Percentiles rank a stretch among this genome's conserved stretches.
These are phyloP conservation scores for Mormyrops boulengeri DNA, from an alignment of 2,797 vertebrate genomes.

Conservation along the genomic window DNA sequence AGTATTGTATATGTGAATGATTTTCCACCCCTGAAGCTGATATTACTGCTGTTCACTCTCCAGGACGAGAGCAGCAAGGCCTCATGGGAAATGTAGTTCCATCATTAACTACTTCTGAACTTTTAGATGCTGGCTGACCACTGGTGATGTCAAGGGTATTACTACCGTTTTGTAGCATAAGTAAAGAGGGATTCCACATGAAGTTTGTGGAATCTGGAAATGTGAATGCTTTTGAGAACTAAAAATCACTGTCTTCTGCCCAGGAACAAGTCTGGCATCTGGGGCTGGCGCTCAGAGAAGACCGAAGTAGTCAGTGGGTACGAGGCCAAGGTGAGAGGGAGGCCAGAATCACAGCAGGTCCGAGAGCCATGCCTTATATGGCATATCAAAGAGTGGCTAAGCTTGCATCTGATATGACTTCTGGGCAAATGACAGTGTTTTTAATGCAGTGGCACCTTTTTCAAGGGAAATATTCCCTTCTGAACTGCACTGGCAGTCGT, in stretches of 20 bases:
- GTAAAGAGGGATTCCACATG: neutral
- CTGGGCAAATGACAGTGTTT: neutral
- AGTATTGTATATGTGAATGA: neutral
- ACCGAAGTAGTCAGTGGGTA: constrained; percentile 86
- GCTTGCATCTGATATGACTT: neutral
- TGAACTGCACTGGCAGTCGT: neutral
- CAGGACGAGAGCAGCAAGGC: neutral
- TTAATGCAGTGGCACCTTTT: neutral
- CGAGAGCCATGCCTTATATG: neutral
- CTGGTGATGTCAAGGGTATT: neutral
- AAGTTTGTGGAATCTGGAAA: neutral
- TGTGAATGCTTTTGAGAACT: neutral
- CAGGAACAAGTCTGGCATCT: constrained; percentile 94
- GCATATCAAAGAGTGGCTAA: neutral
- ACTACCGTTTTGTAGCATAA: neutral
- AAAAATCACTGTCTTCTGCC: neutral
- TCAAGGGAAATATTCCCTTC: neutral
- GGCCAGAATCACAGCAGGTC: neutral
- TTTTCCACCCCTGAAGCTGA: neutral
- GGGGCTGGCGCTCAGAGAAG: constrained; percentile 97
- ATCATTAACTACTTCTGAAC: neutral
- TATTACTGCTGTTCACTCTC: neutral
- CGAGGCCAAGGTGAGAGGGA: constrained; percentile 76
- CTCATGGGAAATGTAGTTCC: neutral
- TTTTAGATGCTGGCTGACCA: neutral